These are phyloP conservation scores for Chiloscyllium plagiosum DNA, from an alignment of 2,113 vertebrate genomes.

Conservation along the genomic window DNA sequence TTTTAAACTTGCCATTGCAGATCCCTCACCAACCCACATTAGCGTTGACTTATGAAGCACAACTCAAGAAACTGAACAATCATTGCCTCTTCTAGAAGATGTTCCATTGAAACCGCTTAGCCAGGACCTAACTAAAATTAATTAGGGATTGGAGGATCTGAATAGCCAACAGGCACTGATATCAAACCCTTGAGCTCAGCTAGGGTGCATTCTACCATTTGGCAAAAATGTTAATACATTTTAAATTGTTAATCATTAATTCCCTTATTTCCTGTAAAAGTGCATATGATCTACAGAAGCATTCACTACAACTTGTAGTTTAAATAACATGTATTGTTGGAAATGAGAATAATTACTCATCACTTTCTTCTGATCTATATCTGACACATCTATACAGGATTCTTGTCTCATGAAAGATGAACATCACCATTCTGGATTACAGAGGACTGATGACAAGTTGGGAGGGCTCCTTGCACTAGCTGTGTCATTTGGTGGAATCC, in stretches of 20 bases:
- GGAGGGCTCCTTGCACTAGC: background rate
- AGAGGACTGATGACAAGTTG: background rate
- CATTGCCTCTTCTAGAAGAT: background rate
- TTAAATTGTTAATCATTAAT: background rate
- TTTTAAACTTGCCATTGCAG: background rate
- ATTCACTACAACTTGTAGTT: background rate
- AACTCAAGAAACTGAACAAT: background rate
- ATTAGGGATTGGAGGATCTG: background rate
- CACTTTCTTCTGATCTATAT: background rate
- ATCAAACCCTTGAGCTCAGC: background rate
- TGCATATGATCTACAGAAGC: constrained; percentile 13
- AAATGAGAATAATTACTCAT: background rate
- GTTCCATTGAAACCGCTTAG: background rate
- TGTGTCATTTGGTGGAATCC: background rate
- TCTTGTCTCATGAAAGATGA: background rate
- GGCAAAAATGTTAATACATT: background rate
- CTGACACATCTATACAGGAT: background rate
- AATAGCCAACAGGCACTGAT: too few species aligned
- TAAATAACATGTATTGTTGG: background rate
- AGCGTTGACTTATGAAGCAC: background rate
- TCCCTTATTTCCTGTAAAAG: constrained; percentile 15
- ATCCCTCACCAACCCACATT: background rate
- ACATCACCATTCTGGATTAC: background rate
- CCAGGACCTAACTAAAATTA: background rate
- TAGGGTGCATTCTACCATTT: background rate